Evolutionary conservation across 2,797 vertebrate species (phyloP).

Genomic region (Hafferia zeledoni): DNA sequence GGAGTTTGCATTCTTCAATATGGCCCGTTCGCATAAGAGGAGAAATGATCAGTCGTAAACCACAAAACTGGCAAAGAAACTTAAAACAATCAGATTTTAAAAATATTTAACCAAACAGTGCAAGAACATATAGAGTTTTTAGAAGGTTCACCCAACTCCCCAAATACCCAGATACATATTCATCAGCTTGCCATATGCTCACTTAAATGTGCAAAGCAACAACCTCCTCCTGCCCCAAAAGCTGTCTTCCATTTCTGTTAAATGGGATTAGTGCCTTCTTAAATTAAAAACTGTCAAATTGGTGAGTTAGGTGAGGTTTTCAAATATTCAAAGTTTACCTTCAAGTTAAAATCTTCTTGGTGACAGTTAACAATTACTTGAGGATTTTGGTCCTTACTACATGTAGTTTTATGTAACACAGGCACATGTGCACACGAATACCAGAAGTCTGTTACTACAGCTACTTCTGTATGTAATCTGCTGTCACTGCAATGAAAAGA

Average conservation of each 20-base stretch:
- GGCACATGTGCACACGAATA: rapidly evolving
- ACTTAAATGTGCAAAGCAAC: neutral
- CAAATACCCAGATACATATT: neutral
- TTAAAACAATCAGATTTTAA: rapidly evolving
- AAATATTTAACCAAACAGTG: neutral
- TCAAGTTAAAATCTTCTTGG: neutral
- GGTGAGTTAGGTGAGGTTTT: neutral
- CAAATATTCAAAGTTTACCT: neutral
- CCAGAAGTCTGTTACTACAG: neutral
- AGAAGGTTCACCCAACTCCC: neutral
- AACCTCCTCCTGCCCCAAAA: neutral
- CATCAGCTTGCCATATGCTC: neutral
- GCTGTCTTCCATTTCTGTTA: neutral
- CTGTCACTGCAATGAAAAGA: neutral
- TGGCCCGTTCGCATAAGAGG: neutral
- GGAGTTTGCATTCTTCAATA: neutral
- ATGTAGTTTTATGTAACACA: rapidly evolving
- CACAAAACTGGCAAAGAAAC: neutral
- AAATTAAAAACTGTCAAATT: neutral
- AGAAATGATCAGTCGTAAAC: neutral
- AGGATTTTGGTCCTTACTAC: neutral
- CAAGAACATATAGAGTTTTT: neutral
- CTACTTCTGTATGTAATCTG: neutral
- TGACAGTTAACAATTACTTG: neutral
- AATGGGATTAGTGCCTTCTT: neutral